These are phyloP conservation scores for Zeugodacus cucurbitae DNA, from an alignment of 1,140 invertebrate genomes.

Conservation along the genomic window DNA sequence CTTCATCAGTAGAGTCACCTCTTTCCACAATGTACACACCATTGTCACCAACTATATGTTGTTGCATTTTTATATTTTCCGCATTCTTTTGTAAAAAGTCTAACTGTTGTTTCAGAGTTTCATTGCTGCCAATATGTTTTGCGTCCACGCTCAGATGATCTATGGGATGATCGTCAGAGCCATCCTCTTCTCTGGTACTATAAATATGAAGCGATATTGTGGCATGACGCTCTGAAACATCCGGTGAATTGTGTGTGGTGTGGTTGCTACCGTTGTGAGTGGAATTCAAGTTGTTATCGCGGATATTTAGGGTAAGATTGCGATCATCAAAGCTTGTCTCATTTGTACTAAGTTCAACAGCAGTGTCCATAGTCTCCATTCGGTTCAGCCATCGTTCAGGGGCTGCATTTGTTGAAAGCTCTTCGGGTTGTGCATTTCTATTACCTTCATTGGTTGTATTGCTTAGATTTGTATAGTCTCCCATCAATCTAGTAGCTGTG, in stretches of 20 bases:
- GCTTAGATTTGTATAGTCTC: not conserved
- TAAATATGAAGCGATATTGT: not conserved
- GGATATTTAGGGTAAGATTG: accelerated
- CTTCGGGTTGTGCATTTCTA: too few relatives aligned
- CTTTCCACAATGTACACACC: not conserved
- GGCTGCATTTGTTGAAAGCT: too few relatives aligned
- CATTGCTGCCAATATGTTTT: slow-evolving; percentile 38
- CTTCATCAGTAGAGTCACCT: not conserved
- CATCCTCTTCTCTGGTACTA: not conserved
- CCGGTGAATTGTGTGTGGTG: not conserved
- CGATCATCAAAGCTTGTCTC: not conserved
- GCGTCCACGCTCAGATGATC: not conserved
- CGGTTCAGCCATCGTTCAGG: not conserved
- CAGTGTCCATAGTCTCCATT: not conserved
- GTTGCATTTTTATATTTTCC: slow-evolving; percentile 39
- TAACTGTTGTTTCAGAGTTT: slow-evolving; percentile 37
- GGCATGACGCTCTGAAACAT: not conserved
- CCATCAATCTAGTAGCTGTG: not conserved
- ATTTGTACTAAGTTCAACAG: not conserved
- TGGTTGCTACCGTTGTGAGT: not conserved
- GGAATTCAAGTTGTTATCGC: not conserved
- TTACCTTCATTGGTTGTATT: too few relatives aligned
- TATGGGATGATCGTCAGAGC: not conserved
- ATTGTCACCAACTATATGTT: not conserved
- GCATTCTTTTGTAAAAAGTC: slow-evolving; percentile 43